Evolutionary conservation across 2,113 vertebrate species (phyloP).

Genomic region (Nyctibius bracteatus): DNA sequence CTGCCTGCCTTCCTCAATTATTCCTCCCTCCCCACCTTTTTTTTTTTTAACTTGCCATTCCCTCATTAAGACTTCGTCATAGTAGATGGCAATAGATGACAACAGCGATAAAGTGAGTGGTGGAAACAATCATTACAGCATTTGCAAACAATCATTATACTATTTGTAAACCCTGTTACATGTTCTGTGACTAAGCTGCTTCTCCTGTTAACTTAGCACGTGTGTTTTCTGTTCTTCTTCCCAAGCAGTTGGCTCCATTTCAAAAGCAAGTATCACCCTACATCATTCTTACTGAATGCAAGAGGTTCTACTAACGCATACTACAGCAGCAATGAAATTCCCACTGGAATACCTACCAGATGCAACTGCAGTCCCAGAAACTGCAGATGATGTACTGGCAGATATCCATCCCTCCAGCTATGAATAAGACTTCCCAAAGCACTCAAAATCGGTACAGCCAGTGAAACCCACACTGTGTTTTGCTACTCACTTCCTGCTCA

Average conservation of each 20-base stretch:
- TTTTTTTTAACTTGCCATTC: neutral
- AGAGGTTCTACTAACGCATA: neutral
- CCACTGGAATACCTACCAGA: neutral
- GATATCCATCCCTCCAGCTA: neutral
- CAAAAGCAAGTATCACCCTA: neutral
- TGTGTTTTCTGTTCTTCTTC: neutral
- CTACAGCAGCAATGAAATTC: neutral
- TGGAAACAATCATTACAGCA: neutral
- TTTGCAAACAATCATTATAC: neutral
- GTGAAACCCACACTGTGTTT: neutral
- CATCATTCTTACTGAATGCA: neutral
- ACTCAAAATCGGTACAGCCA: neutral
- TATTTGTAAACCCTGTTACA: neutral
- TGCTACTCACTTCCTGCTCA: neutral
- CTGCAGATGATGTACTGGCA: neutral
- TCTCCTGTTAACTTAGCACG: neutral
- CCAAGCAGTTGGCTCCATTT: neutral
- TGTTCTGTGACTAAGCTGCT: neutral
- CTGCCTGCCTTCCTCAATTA: neutral
- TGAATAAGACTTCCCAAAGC: neutral
- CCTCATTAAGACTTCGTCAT: neutral
- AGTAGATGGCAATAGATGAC: neutral
- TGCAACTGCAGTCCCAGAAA: neutral
- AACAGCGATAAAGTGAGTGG: neutral
- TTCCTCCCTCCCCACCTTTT: fast-evolving